Evolutionary conservation across 2,888 invertebrate species (phyloP), one percentile per base, ranked within the genome.

Genomic region (Drosophila nr. fundita): DNA sequence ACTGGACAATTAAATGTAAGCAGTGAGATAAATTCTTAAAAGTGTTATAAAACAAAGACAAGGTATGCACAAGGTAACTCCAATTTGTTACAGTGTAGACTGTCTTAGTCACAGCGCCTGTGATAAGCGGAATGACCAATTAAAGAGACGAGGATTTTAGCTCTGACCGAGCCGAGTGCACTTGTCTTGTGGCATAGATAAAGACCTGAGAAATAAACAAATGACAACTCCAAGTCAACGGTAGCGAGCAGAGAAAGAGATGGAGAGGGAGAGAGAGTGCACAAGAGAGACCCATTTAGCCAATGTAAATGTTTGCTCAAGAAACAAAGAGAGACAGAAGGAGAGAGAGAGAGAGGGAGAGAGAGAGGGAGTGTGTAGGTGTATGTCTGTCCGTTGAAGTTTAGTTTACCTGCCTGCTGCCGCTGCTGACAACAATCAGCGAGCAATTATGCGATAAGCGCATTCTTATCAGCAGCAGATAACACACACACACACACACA

Each of bases 371-470:
- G 18, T n/a, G 29, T 49, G 29, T 50, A 21, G 45, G 45, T 45
- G 45, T 24, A 24, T 24, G 45, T 45, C 21, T 7, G 21, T 45
- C 15, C 4, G 24, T 24, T 52, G 61, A 60, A 53, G 45, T 54
- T 64, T 40, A 60, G 64, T 73, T 77, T 85, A 85, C 84, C 89
- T 84, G 88, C 40, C 84, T 8, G 48, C 58, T 36, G 53, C 68
- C 8, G 45, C 24, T 45, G 48, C 68, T 80, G 80, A 82, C 83
- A 80, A 80, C 89, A 89, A 90, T 86, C 85, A 80, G 85, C 71
- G 63, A 55, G 65, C 90, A 85, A 85, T 85, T 85, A 90, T 64
- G 55, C 84, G 85, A 85, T 85, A 85, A 88, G 90, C 80, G 54
- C 30, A 32, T 38, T 52, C 89, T 86, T 86, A 86, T 86, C 85